Conservation (phyloP, 2,113 vertebrate species). For the Gambusia affinis region DNA sequence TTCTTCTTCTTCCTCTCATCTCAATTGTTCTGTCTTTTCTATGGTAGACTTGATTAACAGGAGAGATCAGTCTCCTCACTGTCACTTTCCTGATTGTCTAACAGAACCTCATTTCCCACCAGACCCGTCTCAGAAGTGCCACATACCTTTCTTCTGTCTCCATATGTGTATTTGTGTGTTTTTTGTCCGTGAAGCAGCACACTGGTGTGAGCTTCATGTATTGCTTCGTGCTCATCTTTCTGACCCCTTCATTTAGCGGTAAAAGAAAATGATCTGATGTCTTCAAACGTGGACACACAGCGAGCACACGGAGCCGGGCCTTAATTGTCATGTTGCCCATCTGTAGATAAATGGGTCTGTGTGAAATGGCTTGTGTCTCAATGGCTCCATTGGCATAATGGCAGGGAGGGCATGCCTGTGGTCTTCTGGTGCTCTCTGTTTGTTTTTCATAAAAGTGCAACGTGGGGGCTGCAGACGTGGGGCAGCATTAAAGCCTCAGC, state of each 20-base stretch:
- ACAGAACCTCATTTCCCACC: conserved; percentile 66
- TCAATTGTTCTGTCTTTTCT: neutral
- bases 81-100: conserved; percentile 56
- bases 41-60: conserved; percentile 53
- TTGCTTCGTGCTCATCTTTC: conserved; percentile 33
- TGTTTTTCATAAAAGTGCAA: conserved; percentile 54
- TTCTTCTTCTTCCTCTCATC: neutral
- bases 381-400: conserved; percentile 65
- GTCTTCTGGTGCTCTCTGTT: conserved; percentile 45
- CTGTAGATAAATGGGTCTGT: conserved; percentile 60
- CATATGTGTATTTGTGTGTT: conserved; percentile 1
- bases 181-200: neutral
- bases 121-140: conserved; percentile 60
- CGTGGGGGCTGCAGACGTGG: conserved; percentile 23
- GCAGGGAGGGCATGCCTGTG: conserved; percentile 47
- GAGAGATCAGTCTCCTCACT: conserved; percentile 34
- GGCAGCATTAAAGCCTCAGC: conserved; percentile 38
- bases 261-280: conserved; percentile 50
- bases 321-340: conserved; percentile 59
- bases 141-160: conserved; percentile 27
- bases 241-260: conserved; percentile 25
- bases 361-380: conserved; percentile 71
- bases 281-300: conserved; percentile 18
- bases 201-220: conserved; percentile 22
- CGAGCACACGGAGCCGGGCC: conserved; percentile 1